Evolutionary conservation across 2,113 vertebrate species (phyloP), one percentile per base, ranked within the genome.

Genomic region (Tyrannus savana): DNA sequence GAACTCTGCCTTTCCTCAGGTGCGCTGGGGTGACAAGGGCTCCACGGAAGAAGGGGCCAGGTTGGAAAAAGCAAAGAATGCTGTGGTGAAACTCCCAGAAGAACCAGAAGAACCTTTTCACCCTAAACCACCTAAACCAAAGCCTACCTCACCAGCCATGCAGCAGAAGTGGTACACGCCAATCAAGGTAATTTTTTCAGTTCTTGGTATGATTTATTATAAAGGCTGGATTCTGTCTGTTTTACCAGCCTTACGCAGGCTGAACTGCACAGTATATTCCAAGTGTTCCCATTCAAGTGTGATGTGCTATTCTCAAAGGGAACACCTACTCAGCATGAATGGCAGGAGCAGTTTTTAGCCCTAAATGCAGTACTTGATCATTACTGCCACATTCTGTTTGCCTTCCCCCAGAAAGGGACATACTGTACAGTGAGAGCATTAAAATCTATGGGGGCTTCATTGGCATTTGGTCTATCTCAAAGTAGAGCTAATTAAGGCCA

Each of bases 1-100:
- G 37, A 35, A 35, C 18, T 93, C 50, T 95, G 92, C 56, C 83
- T 90, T 96, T 84, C 21, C 60, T 55, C 46, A 99, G 99, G 99
- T 99, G 46, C 99, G 98, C 30, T 99, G 99, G 99, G 99, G 99
- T 0, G 99, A 99, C 84, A 99, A 99, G 87, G 99, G 99, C 66
- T 99, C 99, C 4, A 99, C 99, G 0, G 99, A 99, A 89, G 99
- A 99, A 97, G 99, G 99, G 4, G 99, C 99, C 16, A 97, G 99
- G 11, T 95, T 99, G 94, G 99, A 99, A 96, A 99, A 98, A 92
- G 99, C 99, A 68, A 99, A 99, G 97, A 99, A 99, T 53, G 99
- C 99, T 44, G 97, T 98, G 69, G 97, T 99, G 63, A 99, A 96
- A 35, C 79, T 99, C n/a, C 98, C 98, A 4, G 99, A 99, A 94